Evolutionary conservation across 2,113 vertebrate species (phyloP).

Genomic region (Osmerus eperlanus): DNA sequence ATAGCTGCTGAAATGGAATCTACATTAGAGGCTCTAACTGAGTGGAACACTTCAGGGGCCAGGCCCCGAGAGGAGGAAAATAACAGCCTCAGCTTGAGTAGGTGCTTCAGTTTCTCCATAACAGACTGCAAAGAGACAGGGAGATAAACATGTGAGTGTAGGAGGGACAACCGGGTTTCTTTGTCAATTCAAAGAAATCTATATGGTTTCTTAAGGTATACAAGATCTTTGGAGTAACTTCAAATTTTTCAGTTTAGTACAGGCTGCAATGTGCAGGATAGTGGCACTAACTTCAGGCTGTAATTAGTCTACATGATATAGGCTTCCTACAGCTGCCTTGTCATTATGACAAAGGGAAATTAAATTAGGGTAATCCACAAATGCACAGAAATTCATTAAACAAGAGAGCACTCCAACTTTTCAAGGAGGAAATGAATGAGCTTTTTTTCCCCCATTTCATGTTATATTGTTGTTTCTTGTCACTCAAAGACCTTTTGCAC

Average conservation of each 20-base stretch:
- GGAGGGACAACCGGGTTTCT: constrained; percentile 28
- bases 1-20: constrained; percentile 80
- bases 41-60: constrained; percentile 72
- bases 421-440: not conserved
- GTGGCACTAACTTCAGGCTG: too few species aligned
- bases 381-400: constrained; percentile 20
- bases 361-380: too few species aligned
- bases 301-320: too few species aligned
- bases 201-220: too few species aligned
- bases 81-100: constrained; percentile 59
- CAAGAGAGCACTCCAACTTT: constrained; percentile 21
- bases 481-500: constrained; percentile 29
- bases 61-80: constrained; percentile 57
- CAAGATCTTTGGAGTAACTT: too few species aligned
- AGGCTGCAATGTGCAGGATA: too few species aligned
- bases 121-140: constrained; percentile 50
- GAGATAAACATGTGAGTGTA: constrained; percentile 38
- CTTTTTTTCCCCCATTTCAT: constrained; percentile 30
- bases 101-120: constrained; percentile 57
- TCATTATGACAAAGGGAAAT: too few species aligned
- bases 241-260: too few species aligned
- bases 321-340: too few species aligned
- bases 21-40: constrained; percentile 77
- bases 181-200: constrained; percentile 23
- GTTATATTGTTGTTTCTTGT: constrained; percentile 26